phyloP scores from a whole-genome alignment of 2,797 vertebrate genomes.

The Hypotaenidia okinawae region DNA sequence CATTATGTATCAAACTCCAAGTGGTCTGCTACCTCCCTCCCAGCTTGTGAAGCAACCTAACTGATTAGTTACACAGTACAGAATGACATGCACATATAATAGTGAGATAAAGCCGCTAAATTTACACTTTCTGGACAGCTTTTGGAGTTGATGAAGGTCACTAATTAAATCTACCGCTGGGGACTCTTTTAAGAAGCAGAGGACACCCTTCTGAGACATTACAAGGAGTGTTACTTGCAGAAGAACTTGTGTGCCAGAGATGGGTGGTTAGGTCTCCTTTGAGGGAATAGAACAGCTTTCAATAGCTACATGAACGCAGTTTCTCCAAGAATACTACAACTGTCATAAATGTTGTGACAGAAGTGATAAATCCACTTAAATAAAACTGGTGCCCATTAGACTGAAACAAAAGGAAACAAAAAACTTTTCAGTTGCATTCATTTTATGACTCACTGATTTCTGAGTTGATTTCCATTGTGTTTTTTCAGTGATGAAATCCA shows the following conservation, averaged over 20 bases:
- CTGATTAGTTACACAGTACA: not conserved
- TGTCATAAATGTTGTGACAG: not conserved
- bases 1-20: not conserved
- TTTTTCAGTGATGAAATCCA: not conserved
- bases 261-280: not conserved
- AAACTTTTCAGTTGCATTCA: not conserved
- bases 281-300: not conserved
- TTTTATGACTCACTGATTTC: not conserved
- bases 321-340: not conserved
- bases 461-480: not conserved
- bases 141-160: not conserved
- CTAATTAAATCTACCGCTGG: not conserved
- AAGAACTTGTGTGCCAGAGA: not conserved
- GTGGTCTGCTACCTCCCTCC: not conserved
- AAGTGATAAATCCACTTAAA: not conserved
- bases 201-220: not conserved
- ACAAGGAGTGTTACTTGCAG: not conserved
- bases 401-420: not conserved
- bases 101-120: not conserved
- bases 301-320: not conserved
- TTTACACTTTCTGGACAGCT: not conserved
- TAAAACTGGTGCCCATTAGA: not conserved
- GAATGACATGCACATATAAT: not conserved
- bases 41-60: not conserved
- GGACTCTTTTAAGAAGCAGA: not conserved